Evolutionary conservation across 2,888 invertebrate genomes (phyloP), one percentile per base, ranked within the genome.

Genomic region (Leuctra nigra): DNA sequence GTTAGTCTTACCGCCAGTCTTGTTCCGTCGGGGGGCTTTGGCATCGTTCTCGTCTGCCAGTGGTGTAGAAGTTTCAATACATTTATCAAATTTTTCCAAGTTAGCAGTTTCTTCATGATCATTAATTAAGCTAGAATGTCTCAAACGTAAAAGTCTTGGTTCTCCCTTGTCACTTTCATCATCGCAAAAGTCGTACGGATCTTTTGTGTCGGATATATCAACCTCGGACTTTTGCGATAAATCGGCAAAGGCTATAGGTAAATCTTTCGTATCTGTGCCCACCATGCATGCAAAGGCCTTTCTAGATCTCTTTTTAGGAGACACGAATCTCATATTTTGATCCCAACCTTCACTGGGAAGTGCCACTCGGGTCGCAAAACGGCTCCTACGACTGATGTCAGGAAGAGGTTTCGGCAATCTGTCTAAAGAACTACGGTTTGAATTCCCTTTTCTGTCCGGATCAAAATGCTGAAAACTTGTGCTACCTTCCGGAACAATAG

Each of bases 121-220:
- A 2, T 2, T 20, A 44, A 23, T 23, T 23, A 23, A 44, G 44
- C 22, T 23, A 23, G 44, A 44, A 44, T 44, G 20, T 44, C 44
- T 20, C 23, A 44, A 23, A 23, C 59, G 57, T 14, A 61, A 29
- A 18, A 61, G 46, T 9, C 53, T 55, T 13, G 61, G 61, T 47
- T 61, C 58, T 22, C 57, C 53, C 20, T 33, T 50, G 11, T 50
- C 50, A 35, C 50, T 50, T 35, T 50, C 50, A 23, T 36, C 47
- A 52, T 58, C 61, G 48, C 46, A 58, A 64, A 78, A 78, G 62
- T 78, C 77, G 61, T 77, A 81, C 57, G 80, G 73, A 66, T 80
- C 79, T 63, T 70, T 70, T 57, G 59, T 14, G 16, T 55, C 55
- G 9, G 35, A 4, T 4, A 23, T 4, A 13, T 44, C 23, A 24